Conservation (phyloP, 2,113 vertebrate genomes). For the Chloropsis cyanopogon region DNA sequence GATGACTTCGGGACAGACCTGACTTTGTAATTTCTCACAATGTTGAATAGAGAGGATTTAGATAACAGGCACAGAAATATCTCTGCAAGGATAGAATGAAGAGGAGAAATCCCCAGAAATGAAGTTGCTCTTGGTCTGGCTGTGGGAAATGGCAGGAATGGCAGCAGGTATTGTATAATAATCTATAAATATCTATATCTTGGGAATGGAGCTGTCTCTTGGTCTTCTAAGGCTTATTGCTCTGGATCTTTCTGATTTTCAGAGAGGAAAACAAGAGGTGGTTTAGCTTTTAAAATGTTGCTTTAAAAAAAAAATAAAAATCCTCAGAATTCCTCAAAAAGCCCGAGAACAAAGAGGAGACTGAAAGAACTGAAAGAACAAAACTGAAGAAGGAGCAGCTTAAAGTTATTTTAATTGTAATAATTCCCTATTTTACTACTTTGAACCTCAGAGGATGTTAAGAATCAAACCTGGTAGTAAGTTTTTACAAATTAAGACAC, state of each 20-base stretch:
- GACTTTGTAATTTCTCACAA: not conserved
- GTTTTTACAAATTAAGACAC: not conserved
- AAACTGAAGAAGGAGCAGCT: too few relatives aligned
- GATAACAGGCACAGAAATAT: not conserved
- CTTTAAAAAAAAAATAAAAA: not conserved
- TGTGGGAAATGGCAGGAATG: not conserved
- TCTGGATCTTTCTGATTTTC: not conserved
- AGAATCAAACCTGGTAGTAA: not conserved
- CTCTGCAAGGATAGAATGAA: not conserved
- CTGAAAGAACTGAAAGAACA: not conserved
- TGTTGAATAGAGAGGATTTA: not conserved
- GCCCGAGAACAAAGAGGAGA: accelerated
- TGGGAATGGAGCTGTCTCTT: not conserved
- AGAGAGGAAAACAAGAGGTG: not conserved
- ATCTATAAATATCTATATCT: not conserved
- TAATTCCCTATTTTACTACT: too few relatives aligned
- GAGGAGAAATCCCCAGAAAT: not conserved
- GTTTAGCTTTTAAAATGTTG: not conserved
- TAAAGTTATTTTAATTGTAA: too few relatives aligned
- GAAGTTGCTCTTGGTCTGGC: not conserved
- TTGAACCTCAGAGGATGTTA: not conserved
- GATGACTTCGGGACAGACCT: not conserved
- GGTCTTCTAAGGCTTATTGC: not conserved
- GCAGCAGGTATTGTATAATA: not conserved
- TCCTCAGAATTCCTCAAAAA: not conserved